Conservation (phyloP, 92 coral and sea anemone species). For the Zoanthus sansibaricus region DNA sequence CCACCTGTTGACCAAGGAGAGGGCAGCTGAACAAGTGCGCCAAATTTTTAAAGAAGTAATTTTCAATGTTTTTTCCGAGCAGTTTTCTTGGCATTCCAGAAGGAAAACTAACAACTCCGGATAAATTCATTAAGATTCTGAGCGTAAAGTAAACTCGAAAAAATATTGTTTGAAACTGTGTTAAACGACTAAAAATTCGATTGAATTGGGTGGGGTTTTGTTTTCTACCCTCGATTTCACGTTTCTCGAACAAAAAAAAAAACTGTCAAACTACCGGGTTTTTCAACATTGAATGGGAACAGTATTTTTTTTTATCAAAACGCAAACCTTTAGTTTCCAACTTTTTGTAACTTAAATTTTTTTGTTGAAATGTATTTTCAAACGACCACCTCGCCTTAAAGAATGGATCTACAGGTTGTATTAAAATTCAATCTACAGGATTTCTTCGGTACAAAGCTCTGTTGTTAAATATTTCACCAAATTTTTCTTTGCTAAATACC, state of each 20-base stretch:
- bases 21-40: slow-evolving; percentile 44
- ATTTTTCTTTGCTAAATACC: not conserved
- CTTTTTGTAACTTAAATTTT: not conserved
- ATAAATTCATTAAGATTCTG: not conserved
- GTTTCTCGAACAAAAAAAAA: slow-evolving; percentile 6
- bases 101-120: not conserved
- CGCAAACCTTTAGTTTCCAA: not conserved
- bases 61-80: not conserved
- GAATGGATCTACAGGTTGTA: slow-evolving; percentile 35
- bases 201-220: slow-evolving; percentile 72
- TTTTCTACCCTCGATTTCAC: slow-evolving; percentile 61
- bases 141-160: not conserved
- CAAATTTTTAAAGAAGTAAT: slow-evolving; percentile 1
- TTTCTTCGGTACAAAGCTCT: slow-evolving; percentile 33
- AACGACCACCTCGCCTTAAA: slow-evolving; percentile 12
- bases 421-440: not conserved
- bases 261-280: slow-evolving; percentile 35
- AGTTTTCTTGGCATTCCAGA: not conserved
- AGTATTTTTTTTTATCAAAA: slow-evolving; percentile 25
- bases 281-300: slow-evolving; percentile 3
- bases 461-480: not conserved
- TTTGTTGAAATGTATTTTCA: too few relatives aligned
- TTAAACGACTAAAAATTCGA: not conserved
- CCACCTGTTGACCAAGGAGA: slow-evolving; percentile 45
- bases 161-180: not conserved